phyloP scores from a whole-genome alignment of 2,797 vertebrate species.

The Amblyopsis hoosieri region DNA sequence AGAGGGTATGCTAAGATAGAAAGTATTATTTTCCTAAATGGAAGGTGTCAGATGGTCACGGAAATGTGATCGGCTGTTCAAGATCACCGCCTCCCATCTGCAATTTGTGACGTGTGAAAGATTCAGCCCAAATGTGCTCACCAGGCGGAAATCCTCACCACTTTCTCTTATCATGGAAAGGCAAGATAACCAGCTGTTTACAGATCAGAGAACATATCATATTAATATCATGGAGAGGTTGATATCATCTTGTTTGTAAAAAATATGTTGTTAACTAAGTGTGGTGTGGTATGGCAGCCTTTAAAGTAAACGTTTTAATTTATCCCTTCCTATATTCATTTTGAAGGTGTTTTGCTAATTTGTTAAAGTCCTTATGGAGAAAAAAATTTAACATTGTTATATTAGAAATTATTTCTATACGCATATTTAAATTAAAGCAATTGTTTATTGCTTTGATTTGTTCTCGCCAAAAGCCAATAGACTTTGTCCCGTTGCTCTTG shows the following conservation, averaged over 20 bases:
- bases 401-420: no score
- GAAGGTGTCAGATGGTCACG: conserved; percentile 99
- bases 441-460: no score
- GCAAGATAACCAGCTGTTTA: conserved; percentile 99
- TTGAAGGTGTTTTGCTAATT: conserved; percentile 40
- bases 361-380: neutral
- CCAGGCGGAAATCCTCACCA: conserved; percentile 98
- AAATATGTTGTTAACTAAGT: conserved; percentile 86
- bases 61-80: conserved; percentile 99
- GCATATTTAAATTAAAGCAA: no score
- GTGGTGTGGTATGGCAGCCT: conserved; percentile 77
- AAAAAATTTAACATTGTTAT: no score
- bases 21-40: conserved; percentile 99
- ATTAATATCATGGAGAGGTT: conserved; percentile 97
- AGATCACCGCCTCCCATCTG: conserved; percentile 99
- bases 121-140: conserved; percentile 99
- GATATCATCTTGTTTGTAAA: conserved; percentile 88
- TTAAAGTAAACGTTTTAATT: conserved; percentile 73
- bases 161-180: conserved; percentile 99
- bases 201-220: conserved; percentile 99
- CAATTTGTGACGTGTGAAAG: conserved; percentile 99
- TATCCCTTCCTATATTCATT: conserved; percentile 48
- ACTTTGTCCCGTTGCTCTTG: conserved; percentile 10
- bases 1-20: conserved; percentile 99
- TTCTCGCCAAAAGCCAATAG: no score